phyloP scores from a whole-genome alignment of 2,888 invertebrate species.

The Sclerodermus sp. region DNA sequence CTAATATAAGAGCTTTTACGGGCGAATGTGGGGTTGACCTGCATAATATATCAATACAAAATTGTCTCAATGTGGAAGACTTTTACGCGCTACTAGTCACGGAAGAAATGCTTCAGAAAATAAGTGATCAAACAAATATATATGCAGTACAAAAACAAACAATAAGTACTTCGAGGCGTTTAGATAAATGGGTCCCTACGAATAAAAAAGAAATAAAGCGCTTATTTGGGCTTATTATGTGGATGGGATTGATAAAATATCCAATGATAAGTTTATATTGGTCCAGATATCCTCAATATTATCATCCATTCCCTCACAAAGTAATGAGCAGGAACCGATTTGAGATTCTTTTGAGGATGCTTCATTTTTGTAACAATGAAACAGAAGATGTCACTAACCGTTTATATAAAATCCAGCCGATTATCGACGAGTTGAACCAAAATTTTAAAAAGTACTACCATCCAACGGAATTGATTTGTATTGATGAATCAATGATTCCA shows the following conservation, averaged over 20 bases:
- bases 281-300: constrained; percentile 28
- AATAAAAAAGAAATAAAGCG: constrained; percentile 16
- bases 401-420: too few species aligned
- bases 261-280: constrained; percentile 39
- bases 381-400: constrained; percentile 22
- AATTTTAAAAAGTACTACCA: too few species aligned
- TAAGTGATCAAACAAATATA: constrained; percentile 16
- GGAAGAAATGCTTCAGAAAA: constrained; percentile 15
- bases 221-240: constrained; percentile 35
- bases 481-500: too few species aligned
- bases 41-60: too few species aligned
- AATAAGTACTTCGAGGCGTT: constrained; percentile 13
- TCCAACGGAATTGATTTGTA: too few species aligned
- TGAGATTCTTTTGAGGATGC: constrained; percentile 34
- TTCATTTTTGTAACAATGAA: constrained; percentile 41
- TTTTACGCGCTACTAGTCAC: constrained; percentile 17
- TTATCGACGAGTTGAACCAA: too few species aligned
- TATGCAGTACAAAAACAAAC: constrained; percentile 11
- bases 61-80: too few species aligned
- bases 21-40: too few species aligned
- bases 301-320: constrained; percentile 30
- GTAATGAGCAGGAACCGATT: constrained; percentile 38
- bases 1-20: too few species aligned
- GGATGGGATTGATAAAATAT: constrained; percentile 32
- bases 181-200: constrained; percentile 28